Base-by-base conservation (phyloP, 2,113 vertebrate genomes). In the Hymenochirus boettgeri region DNA sequence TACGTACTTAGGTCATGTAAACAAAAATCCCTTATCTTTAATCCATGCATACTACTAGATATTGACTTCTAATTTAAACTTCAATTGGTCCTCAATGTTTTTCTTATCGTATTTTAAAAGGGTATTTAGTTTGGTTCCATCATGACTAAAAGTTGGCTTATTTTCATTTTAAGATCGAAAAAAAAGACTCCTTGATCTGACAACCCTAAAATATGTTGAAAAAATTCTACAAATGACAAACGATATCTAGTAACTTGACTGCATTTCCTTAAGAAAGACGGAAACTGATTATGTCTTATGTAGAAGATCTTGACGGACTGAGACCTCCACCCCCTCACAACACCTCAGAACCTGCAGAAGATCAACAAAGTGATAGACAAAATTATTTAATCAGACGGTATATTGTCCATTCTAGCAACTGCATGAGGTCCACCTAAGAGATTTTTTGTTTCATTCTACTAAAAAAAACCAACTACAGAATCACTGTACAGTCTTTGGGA, bases 121-220 rank as follows among this genome's bases (percentile, higher is more conserved):
- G n/a, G n/a, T n/a, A n/a, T n/a, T n/a, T n/a, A n/a, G n/a, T n/a
- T n/a, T n/a, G n/a, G n/a, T n/a, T n/a, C n/a, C n/a, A n/a, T n/a
- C n/a, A n/a, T n/a, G n/a, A n/a, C n/a, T n/a, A n/a, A n/a, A n/a
- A n/a, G n/a, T n/a, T n/a, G n/a, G n/a, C n/a, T n/a, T n/a, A n/a
- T n/a, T n/a, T n/a, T n/a, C n/a, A n/a, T n/a, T 72, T 83, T 82
- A 82, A 99, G 96, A 86, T 99, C 96, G 56, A 92, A 95, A 85
- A 99, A 96, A 74, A 72, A 97, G 78, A 93, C 98, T 76, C 95
- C 96, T 72, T 96, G 98, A 85, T 97, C 96, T 1, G 96, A 99
- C 61, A 95, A 99, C 79, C 69, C 87, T 99, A 72, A 97, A 93
- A 47, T 96, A 99, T 0, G 87, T 97, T 19, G 96, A 99, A 87